phyloP scores from a whole-genome alignment of 2,113 vertebrate genomes.

The Sclerurus mexicanus region DNA sequence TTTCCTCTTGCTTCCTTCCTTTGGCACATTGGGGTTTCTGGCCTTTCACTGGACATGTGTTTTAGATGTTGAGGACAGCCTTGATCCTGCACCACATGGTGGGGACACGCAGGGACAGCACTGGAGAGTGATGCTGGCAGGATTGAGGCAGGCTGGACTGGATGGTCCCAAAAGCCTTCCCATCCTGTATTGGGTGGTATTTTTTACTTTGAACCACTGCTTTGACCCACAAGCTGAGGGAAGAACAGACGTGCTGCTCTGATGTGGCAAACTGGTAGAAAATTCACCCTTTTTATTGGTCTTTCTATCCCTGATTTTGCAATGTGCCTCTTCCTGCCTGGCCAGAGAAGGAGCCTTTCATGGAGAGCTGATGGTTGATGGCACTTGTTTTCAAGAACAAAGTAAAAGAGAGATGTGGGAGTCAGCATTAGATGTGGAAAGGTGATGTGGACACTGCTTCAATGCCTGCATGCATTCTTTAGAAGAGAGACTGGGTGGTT shows the following conservation, averaged over 20 bases:
- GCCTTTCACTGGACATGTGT: not conserved
- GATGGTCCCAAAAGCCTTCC: not conserved
- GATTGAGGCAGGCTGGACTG: not conserved
- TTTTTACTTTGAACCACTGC: not conserved
- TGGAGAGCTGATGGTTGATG: not conserved
- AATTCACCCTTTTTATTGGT: not conserved
- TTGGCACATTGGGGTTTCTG: not conserved
- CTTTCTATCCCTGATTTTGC: not conserved
- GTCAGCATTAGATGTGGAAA: not conserved
- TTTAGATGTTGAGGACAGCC: not conserved
- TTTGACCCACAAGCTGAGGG: not conserved
- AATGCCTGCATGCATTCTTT: not conserved
- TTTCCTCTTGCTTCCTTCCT: not conserved
- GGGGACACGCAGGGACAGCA: not conserved
- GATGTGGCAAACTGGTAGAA: not conserved
- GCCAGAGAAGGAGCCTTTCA: not conserved
- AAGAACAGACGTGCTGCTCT: not conserved
- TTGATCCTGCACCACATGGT: not conserved
- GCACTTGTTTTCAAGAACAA: not conserved
- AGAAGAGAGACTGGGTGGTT: not conserved
- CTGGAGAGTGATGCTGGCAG: not conserved
- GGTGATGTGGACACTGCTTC: not conserved
- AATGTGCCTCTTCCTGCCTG: not conserved
- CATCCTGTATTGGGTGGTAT: accelerated
- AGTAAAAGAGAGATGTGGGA: not conserved